Base-by-base conservation (phyloP, 2,888 invertebrate genomes). In the Calliopum simillimum region DNA sequence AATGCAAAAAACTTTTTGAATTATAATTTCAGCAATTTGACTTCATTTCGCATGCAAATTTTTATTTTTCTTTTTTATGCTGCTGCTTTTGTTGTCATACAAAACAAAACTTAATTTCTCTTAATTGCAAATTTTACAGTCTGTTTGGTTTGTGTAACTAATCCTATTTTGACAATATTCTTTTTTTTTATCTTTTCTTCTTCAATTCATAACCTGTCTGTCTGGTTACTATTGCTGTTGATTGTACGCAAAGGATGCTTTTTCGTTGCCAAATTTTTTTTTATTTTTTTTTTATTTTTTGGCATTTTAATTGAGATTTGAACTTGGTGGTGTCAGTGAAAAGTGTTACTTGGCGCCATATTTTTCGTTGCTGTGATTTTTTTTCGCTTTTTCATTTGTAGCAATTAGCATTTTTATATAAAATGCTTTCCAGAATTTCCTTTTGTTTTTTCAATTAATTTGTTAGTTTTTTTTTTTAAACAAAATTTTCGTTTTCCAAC, bases 81-180 rank as follows among this genome's bases (percentile, higher is more conserved):
- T 56, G 23, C n/a, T 33, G 1, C 4, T 19, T 41, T 12, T 43
- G 16, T 44, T 44, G 14, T 61, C 44, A 11, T 61, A 46, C 21
- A 61, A 61, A 61, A 46, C 46, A 21, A 46, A 33, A 44, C 46
- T 61, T 46, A 61, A 46, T 21, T 46, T 61, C 11, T 43, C 46
- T 61, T 61, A 46, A 61, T 61, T 61, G 61, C 61, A 61, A 51
- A 46, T 53, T 67, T 11, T 58, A 49, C 63, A 71, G 64, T 64
- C 68, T 68, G 68, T 68, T 71, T 71, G 33, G 46, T 16, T 59
- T 43, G 43, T 43, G 43, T 43, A 59, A 59, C 11, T 59, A 59
- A 59, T 43, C 6, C 59, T 41, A 16, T 51, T 51, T 64, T 63
- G 23, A 16, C 16, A 14, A 21, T 19, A n/a, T 49, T 62, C 16